Percentiles rank a stretch among this genome's conserved stretches.
Conservation (phyloP, 2,113 vertebrate genomes). For the Artemisiospiza belli region DNA sequence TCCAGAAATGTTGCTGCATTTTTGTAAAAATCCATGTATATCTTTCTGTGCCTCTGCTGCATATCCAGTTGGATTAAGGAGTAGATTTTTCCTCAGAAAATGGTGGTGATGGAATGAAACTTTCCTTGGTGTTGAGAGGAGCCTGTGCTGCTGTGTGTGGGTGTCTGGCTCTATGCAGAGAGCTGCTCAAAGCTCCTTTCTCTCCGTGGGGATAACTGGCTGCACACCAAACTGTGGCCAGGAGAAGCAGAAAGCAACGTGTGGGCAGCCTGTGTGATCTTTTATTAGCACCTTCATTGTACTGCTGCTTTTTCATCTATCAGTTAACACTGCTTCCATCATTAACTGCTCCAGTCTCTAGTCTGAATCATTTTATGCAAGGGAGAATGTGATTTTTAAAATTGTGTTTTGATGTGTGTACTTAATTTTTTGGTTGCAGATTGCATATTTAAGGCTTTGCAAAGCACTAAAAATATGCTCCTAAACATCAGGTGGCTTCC, state of each 20-base stretch:
- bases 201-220: constrained; percentile 71
- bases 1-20: not conserved
- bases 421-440: constrained; percentile 30
- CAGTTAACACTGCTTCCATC: constrained; percentile 27
- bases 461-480: constrained; percentile 6
- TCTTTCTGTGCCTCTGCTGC: constrained; percentile 1
- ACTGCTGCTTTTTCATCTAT: constrained; percentile 6
- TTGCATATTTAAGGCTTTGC: constrained; percentile 22
- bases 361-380: not conserved
- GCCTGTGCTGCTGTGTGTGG: constrained; percentile 73
- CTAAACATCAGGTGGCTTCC: not conserved
- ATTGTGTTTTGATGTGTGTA: constrained; percentile 27
- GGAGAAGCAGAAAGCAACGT: constrained; percentile 70
- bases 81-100: constrained; percentile 77
- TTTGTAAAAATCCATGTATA: not conserved
- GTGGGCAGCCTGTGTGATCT: constrained; percentile 73
- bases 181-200: constrained; percentile 69
- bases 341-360: constrained; percentile 29
- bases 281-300: constrained; percentile 73
- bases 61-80: constrained; percentile 65
- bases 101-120: constrained; percentile 72
- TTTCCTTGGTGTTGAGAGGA: constrained; percentile 70
- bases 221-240: constrained; percentile 64
- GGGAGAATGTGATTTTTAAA: constrained; percentile 14
- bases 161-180: constrained; percentile 72